Base-by-base conservation (phyloP, 2,797 vertebrate species). In the Sylvilagus floridanus region DNA sequence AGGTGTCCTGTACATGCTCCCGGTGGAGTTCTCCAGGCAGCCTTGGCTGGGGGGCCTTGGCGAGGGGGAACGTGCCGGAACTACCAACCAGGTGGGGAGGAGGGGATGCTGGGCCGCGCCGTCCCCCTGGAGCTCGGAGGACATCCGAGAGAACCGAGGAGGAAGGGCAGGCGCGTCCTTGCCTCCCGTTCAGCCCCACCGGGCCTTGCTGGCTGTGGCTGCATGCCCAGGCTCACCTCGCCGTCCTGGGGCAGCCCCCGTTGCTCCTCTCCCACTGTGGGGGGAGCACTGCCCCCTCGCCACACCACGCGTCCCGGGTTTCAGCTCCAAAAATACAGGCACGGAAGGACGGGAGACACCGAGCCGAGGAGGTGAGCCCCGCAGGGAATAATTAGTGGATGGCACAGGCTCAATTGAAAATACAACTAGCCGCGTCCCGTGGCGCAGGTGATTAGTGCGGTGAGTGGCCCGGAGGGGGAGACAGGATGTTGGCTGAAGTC, bases 1-100 rank as follows among this genome's bases (percentile, higher is more conserved):
- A 98, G 98, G 98, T 98, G 98, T 98, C 98, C 98, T 98, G 98
- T 97, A 98, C 95, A 98, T 7, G 85, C 91, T 98, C 98, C 98
- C 97, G 63, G 85, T 93, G 97, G 98, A 98, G 90, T 97, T 98
- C 98, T 97, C 91, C 96, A 97, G 97, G 98, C 96, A 98, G 95
- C 97, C 95, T 97, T 97, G 97, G 93, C 97, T 98, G 97, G 96
- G 97, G 96, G 97, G 98, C 96, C 97, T 96, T 83, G 68, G 96
- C 52, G 95, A 98, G 92, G 78, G 72, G 94, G 93, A 96, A 97
- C 92, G 93, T 97, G 96, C 93, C 92, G 77, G 89, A 97, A 97
- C 95, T 97, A 96, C 89, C 96, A 97, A 97, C 95, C 97, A 96
- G 79, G 95, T 87, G 32, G 37, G 76, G 90, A 95, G 90, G 96